Evolutionary conservation across 2,888 invertebrate genomes (phyloP).

Genomic region (Tromatobia lineatoria): DNA sequence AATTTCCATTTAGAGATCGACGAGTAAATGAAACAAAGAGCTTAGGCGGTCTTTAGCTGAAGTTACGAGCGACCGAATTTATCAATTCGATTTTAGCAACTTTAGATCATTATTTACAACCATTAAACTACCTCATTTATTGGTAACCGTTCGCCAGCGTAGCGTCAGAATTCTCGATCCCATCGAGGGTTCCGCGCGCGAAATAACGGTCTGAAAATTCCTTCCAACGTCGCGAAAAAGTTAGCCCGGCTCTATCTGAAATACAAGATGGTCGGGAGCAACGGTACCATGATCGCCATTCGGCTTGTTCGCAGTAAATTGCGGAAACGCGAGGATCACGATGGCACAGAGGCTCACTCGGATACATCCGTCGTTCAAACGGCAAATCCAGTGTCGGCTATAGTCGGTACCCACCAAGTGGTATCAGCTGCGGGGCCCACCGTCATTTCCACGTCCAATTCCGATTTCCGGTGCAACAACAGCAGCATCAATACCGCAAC

Average conservation of each 20-base stretch:
- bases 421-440: conserved; percentile 38
- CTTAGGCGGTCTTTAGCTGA: no score
- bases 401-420: conserved; percentile 70
- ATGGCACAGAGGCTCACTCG: conserved; percentile 88
- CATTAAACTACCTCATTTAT: neutral
- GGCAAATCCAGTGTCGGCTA: conserved; percentile 83
- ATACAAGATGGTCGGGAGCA: conserved; percentile 93
- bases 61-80: neutral
- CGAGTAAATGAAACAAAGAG: no score
- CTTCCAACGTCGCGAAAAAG: conserved; percentile 78
- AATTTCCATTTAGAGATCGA: neutral
- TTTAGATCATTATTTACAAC: neutral
- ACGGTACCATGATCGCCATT: conserved; percentile 94
- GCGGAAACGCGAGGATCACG: conserved; percentile 93
- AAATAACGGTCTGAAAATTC: conserved; percentile 77
- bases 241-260: conserved; percentile 82
- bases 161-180: conserved; percentile 73
- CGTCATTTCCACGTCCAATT: conserved; percentile 63
- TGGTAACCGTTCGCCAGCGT: conserved; percentile 1
- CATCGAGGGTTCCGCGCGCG: conserved; percentile 72
- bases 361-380: conserved; percentile 89
- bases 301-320: conserved; percentile 97
- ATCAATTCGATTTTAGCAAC: neutral
- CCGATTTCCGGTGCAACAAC: conserved; percentile 66
- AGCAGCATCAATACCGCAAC: conserved; percentile 69